Conservation (phyloP, 2,888 invertebrate species). For the Parasteatoda lunata region DNA sequence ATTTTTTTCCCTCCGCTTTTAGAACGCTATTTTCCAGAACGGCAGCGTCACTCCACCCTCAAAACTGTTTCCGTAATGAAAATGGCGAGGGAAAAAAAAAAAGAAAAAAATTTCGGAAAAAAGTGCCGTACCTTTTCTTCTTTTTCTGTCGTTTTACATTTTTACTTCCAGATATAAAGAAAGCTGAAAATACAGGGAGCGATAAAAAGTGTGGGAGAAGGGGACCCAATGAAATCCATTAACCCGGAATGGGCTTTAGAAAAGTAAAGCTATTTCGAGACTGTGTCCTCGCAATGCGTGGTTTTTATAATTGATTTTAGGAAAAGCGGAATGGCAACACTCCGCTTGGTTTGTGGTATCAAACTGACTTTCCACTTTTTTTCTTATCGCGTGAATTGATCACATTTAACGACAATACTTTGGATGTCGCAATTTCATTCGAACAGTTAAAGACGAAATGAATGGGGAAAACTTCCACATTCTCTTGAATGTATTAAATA, state of each 20-base stretch:
- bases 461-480: no score
- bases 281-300: not conserved
- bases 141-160: not conserved
- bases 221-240: constrained; percentile 1
- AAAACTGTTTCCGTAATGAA: constrained; percentile 5
- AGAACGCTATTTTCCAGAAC: not conserved
- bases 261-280: constrained; percentile 5
- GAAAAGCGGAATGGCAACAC: not conserved
- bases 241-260: not conserved
- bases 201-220: not conserved
- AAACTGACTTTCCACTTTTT: not conserved
- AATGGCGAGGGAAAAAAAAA: not conserved
- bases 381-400: not conserved
- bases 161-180: not conserved
- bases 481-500: no score
- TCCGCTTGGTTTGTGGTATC: not conserved
- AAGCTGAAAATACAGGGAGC: not conserved
- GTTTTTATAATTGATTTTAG: constrained; percentile 3
- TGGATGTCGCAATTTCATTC: not conserved
- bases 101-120: not conserved
- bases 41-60: constrained; percentile 2
- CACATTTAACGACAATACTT: not conserved
- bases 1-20: not conserved
- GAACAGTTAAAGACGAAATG: not conserved
- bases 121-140: not conserved